Base-by-base conservation (phyloP, 2,888 invertebrate genomes). In the Callyntrura sp. region DNA sequence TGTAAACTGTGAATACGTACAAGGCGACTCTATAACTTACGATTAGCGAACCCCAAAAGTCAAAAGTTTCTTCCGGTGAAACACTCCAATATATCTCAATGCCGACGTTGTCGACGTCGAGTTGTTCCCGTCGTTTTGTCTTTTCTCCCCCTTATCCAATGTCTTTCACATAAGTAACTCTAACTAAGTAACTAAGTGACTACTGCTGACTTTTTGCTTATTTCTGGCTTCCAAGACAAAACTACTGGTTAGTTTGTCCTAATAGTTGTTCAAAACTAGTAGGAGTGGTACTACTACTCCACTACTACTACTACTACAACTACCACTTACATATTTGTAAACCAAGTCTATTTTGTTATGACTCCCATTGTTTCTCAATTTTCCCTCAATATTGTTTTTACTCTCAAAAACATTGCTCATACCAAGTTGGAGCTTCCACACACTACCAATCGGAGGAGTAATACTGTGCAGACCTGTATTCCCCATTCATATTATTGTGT, bases 1-100 rank as follows among this genome's bases (percentile, higher is more conserved):
- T 76, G 85, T 83, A 88, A 90, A 89, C 79, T 83, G 90, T 85
- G 87, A 87, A 76, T 79, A 85, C 88, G 62, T 84, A 70, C 89
- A 83, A 91, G 91, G 92, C 91, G 92, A 93, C 93, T 92, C 93
- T 92, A 93, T 93, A 93, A 93, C 93, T 93, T 93, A 93, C 93
- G 93, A 93, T 93, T 93, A 93, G 93, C 92, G 93, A 92, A 93
- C 92, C 93, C 93, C 93, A 93, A 93, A 93, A 92, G 92, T 93
- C 93, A 92, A 92, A 92, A 93, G 91, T 93, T 93, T 93, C 91
- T 92, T 93, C 91, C 90, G 91, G 91, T 91, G 90, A 91, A 91
- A 91, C 90, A 91, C 85, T 91, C 92, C 90, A 92, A 92, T 92
- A 92, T 91, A 91, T 93, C 91, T 93, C 93, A 93, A 92, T 92